Evolutionary conservation across 35 echinoderm and acorn worm genomes (phyloP), one percentile per base, ranked within the genome.

Genomic region (Diadema setosum): DNA sequence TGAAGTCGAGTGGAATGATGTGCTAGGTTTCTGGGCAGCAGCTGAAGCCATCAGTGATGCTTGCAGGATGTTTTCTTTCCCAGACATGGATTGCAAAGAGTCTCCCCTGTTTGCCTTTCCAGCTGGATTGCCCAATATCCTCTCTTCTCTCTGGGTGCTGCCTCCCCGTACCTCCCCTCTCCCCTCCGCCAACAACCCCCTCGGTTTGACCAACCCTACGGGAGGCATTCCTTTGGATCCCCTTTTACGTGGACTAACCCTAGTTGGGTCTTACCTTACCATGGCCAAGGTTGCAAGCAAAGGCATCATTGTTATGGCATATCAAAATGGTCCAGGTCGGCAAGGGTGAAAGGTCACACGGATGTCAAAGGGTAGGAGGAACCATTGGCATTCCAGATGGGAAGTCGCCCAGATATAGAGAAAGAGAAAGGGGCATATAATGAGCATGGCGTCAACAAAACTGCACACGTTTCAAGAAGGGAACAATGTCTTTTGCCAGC

Each of bases 221-320:
- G 7, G 29, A 23, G 25, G 8, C n/a, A n/a, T 33, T 70, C 65
- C 65, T n/a, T n/a, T n/a, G n/a, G n/a, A n/a, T n/a, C n/a, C n/a
- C n/a, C n/a, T n/a, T n/a, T n/a, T n/a, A n/a, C n/a, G n/a, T n/a
- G n/a, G n/a, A n/a, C 12, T 86, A 75, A 57, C 78, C 63, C 81
- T 41, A 82, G 58, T 87, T 61, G 84, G 86, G 83, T 82, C 93
- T 95, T 95, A 95, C 93, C 93, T 95, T 95, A 91, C 93, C 89
- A 43, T 80, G 81, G 93, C 93, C 88, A 82, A 91, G 55, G 84
- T 82, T 74, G 34, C 67, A 85, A 84, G 81, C 83, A 61, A 31
- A 39, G 37, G 78, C 74, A 92, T 8, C 18, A 70, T 20, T 70
- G 8, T 8, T 33, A 70, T 23, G 29, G n/a, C n/a, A 20, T 33